phyloP scores from a whole-genome alignment of 2,113 vertebrate genomes.

The Scopus umbretta region DNA sequence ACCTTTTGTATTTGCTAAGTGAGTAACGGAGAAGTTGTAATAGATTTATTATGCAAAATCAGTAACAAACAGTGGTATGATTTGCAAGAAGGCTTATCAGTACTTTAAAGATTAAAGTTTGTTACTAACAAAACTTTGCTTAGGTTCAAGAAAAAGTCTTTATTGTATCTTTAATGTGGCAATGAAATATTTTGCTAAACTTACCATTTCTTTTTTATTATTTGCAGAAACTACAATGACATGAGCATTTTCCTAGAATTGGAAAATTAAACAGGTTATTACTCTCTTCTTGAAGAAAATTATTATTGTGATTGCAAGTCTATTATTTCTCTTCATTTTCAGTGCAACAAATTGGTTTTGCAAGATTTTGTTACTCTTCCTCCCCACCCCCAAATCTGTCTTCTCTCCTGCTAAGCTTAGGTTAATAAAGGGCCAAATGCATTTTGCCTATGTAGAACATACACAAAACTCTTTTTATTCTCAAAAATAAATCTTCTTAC shows the following conservation, averaged over 20 bases:
- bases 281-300: background rate
- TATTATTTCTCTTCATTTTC: background rate
- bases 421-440: background rate
- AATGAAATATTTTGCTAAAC: background rate
- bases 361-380: background rate
- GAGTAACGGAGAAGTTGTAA: background rate
- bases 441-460: background rate
- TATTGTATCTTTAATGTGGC: background rate
- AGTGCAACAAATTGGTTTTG: background rate
- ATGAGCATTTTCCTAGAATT: background rate
- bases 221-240: background rate
- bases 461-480: background rate
- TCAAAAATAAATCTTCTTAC: background rate
- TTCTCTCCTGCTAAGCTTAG: background rate
- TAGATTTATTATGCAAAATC: background rate
- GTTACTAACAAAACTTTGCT: background rate
- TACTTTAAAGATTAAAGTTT: background rate
- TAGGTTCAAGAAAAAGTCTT: background rate
- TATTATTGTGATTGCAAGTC: background rate
- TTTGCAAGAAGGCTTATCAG: background rate
- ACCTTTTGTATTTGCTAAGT: background rate
- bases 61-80: background rate
- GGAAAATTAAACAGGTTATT: background rate
- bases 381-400: background rate
- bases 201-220: background rate